Evolutionary conservation across 1,140 invertebrate genomes (phyloP).

Genomic region (Philopotamus ludificatus): DNA sequence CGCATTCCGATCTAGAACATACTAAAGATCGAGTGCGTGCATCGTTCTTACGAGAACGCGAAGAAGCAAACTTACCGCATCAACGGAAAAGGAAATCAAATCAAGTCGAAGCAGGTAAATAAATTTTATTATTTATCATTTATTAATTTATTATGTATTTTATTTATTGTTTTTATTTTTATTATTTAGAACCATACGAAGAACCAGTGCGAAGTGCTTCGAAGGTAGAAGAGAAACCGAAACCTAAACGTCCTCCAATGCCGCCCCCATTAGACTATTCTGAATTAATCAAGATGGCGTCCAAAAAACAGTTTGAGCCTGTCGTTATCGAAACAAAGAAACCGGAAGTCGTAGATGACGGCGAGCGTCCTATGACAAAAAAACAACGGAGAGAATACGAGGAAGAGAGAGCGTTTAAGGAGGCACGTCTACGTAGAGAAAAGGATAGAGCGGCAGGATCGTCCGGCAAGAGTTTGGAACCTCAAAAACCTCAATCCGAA

Average conservation of each 20-base stretch:
- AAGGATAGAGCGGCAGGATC: slow-evolving; percentile 18
- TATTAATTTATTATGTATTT: slow-evolving; percentile 18
- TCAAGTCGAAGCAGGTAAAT: not conserved
- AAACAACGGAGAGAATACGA: slow-evolving; percentile 75
- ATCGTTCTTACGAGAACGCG: slow-evolving; percentile 69
- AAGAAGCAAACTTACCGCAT: slow-evolving; percentile 69
- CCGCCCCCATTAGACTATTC: slow-evolving; percentile 75
- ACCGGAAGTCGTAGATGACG: slow-evolving; percentile 57
- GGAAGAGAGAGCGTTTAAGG: slow-evolving; percentile 54
- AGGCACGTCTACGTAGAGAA: slow-evolving; percentile 27
- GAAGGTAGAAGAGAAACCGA: slow-evolving; percentile 55
- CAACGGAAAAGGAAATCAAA: slow-evolving; percentile 65
- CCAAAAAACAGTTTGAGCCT: slow-evolving; percentile 80
- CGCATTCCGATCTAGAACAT: slow-evolving; percentile 60
- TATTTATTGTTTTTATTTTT: slow-evolving; percentile 11
- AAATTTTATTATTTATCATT: not conserved
- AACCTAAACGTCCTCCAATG: slow-evolving; percentile 57
- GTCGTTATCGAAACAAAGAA: slow-evolving; percentile 64
- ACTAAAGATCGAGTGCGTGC: slow-evolving; percentile 73
- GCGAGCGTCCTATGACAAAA: slow-evolving; percentile 73
- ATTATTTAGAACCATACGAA: slow-evolving; percentile 41
- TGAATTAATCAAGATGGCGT: slow-evolving; percentile 74
- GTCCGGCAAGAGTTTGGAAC: not conserved
- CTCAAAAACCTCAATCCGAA: slow-evolving; percentile 26
- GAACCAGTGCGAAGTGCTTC: slow-evolving; percentile 47